Evolutionary conservation across 2,797 vertebrate genomes (phyloP).

Genomic region (Pipistrellus pipistrellus): DNA sequence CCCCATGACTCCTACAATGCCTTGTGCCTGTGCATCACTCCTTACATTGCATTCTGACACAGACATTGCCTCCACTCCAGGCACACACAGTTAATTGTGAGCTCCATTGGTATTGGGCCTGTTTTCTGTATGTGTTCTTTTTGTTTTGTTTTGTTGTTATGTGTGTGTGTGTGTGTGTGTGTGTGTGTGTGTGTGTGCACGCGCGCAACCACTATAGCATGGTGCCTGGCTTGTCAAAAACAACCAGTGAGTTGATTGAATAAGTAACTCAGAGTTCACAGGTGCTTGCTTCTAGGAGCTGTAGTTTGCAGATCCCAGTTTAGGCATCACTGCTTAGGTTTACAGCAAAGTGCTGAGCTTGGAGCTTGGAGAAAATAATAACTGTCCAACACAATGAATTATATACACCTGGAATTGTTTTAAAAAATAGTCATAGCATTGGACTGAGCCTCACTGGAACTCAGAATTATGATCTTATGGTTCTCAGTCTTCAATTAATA

Average conservation of each 20-base stretch:
- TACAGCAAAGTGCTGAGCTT: not conserved
- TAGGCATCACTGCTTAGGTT: not conserved
- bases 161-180: not conserved
- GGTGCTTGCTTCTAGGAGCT: not conserved
- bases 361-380: not conserved
- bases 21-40: not conserved
- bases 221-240: not conserved
- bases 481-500: slow-evolving; percentile 14
- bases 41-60: not conserved
- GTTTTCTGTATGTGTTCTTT: not conserved
- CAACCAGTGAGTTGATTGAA: not conserved
- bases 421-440: not conserved
- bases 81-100: not conserved
- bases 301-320: not conserved
- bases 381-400: slow-evolving; percentile 16
- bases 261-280: not conserved
- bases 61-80: too few relatives aligned
- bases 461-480: not conserved
- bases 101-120: not conserved
- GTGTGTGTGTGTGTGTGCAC: not conserved
- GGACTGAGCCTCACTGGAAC: not conserved
- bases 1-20: not conserved
- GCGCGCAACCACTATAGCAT: not conserved
- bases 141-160: too few relatives aligned
- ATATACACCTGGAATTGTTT: not conserved